Evolutionary conservation across 2,113 vertebrate species (phyloP).

Genomic region (Tachysurus fulvidraco): DNA sequence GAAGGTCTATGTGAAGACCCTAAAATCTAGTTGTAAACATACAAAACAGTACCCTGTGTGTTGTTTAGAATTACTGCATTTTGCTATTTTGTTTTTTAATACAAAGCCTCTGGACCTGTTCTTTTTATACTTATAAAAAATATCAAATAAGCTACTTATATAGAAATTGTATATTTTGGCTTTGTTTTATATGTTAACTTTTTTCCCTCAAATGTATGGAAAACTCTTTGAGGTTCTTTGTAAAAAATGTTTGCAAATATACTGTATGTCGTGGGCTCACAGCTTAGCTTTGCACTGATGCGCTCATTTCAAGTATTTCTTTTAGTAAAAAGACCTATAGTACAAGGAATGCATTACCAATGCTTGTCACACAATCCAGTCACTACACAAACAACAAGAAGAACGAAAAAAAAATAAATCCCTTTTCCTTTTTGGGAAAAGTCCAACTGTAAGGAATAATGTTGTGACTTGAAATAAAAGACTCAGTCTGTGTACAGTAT

Average conservation of each 20-base stretch:
- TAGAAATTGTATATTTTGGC: not conserved
- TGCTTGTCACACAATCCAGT: constrained; percentile 4
- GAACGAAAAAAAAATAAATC: not conserved
- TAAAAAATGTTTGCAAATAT: constrained; percentile 10
- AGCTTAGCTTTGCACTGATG: constrained; percentile 55
- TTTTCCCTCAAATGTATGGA: not conserved
- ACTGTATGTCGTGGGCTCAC: constrained; percentile 27
- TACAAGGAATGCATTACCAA: constrained; percentile 34
- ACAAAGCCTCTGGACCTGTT: not conserved
- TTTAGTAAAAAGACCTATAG: constrained; percentile 27
- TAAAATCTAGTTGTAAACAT: constrained; percentile 54
- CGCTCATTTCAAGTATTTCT: constrained; percentile 66
- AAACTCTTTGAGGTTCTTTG: not conserved
- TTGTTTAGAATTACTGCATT: not conserved
- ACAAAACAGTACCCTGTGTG: constrained; percentile 45
- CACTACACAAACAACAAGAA: constrained; percentile 3
- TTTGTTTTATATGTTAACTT: not conserved
- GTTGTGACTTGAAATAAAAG: constrained; percentile 12
- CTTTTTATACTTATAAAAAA: constrained; percentile 19
- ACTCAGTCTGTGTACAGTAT: constrained; percentile 8
- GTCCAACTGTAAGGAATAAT: not conserved
- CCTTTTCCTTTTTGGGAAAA: not conserved
- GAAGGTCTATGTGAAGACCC: constrained; percentile 16
- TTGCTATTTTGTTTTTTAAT: not conserved
- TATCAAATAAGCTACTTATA: not conserved